Base-by-base conservation (phyloP, 92 coral and sea anemone species). In the Parazoanthus swiftii region DNA sequence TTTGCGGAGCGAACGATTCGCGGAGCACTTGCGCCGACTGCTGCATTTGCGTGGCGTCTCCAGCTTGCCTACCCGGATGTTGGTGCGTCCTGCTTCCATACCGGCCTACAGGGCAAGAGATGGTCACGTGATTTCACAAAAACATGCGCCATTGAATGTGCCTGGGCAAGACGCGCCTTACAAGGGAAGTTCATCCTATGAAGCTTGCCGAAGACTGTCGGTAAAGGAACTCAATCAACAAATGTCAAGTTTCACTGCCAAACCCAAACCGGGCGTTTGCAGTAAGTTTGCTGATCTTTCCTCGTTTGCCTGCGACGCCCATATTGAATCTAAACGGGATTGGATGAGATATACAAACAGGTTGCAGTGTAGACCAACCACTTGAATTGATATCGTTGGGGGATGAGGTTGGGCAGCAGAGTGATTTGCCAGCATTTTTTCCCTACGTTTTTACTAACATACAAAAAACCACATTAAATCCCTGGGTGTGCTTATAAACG, bases 1-100 rank as follows among this genome's bases (percentile, higher is more conserved):
- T 74, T 1, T 74, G 42, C 48, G 50, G 46, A 74, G 79, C 48
- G 79, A 74, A 37, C 79, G 79, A 38, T 74, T 74, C 29, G 79
- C n/a, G 48, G 44, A 74, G 36, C 79, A 74, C 79, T 16, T 38
- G 10, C 44, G 79, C 38, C 79, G 79, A 9, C 18, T 74, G 78
- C 37, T 35, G 6, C 42, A 13, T 36, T 37, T 74, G 21, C 78
- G 78, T 15, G 18, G n/a, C 1, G 26, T 2, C 3, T 8, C 9
- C n/a, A 21, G 44, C 13, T 74, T 74, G 77, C 37, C 77, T 38
- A 2, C 8, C 44, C 77, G 77, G 7, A n/a, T 42, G 79, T 74
- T 74, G 44, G 21, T 16, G 10, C 48, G 50, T 74, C 79, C 21
- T 42, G 23, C 46, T 74, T 16, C 21, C 3, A 38, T 18, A 37